A percentile compares a stretch with the other conserved stretches of the same genome.
Conservation (phyloP, 2,797 vertebrate genomes). For the Vireo griseus region DNA sequence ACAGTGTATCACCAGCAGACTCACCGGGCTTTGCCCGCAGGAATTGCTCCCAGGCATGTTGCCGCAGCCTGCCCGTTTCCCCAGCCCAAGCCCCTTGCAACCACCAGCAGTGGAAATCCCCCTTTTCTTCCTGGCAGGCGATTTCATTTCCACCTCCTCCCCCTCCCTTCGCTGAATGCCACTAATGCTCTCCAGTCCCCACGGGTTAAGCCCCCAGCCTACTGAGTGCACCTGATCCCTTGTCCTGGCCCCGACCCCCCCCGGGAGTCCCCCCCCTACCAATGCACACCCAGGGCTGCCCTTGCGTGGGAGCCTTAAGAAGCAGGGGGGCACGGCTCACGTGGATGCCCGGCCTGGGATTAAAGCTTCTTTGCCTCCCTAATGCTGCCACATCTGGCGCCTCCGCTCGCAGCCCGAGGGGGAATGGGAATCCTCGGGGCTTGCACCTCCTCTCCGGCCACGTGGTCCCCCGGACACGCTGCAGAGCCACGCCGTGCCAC, state of each 20-base stretch:
- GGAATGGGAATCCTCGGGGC: constrained; percentile 31
- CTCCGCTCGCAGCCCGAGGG: not conserved
- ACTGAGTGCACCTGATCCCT: constrained; percentile 6
- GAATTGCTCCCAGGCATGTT: not conserved
- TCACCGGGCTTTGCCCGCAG: not conserved
- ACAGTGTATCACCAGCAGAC: not conserved
- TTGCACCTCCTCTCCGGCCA: constrained; percentile 1
- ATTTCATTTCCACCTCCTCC: not conserved
- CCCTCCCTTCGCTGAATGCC: not conserved
- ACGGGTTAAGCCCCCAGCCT: not conserved
- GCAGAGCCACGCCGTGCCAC: not conserved
- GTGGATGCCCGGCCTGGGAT: constrained; percentile 36
- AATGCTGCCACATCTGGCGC: constrained; percentile 69
- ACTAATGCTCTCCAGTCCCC: not conserved
- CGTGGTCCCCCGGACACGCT: not conserved
- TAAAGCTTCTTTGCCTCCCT: constrained; percentile 66
- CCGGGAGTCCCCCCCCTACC: not conserved
- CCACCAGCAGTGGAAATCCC: not conserved
- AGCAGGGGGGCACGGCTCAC: not conserved
- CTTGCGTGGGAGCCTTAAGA: constrained; percentile 47
- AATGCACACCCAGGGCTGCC: constrained; percentile 5
- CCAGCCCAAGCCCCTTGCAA: not conserved
- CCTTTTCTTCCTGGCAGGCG: not conserved
- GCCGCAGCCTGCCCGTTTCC: not conserved
- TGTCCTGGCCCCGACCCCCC: not conserved